phyloP scores from a whole-genome alignment of 1,140 invertebrate genomes.

The Plectus sambesii region DNA sequence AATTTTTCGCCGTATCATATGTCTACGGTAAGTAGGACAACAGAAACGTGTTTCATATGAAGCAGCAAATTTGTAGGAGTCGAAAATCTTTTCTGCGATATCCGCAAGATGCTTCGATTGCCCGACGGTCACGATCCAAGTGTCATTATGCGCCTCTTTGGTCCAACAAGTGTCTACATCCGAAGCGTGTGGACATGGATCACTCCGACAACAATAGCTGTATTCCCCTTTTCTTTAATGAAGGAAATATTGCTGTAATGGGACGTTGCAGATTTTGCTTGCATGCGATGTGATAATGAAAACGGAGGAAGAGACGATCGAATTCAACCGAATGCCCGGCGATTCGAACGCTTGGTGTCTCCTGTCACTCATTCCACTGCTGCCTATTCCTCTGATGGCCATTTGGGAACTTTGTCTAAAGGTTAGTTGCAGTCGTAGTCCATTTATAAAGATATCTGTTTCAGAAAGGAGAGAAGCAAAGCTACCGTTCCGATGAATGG shows the following conservation, averaged over 20 bases:
- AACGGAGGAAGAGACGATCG: too few species aligned
- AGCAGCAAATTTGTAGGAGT: slow-evolving; percentile 11
- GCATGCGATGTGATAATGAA: slow-evolving; percentile 5
- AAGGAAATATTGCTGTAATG: neutral
- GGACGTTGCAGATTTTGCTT: slow-evolving; percentile 10
- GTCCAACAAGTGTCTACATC: slow-evolving; percentile 13
- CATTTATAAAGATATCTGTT: slow-evolving; percentile 2
- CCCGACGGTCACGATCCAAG: neutral
- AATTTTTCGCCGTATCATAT: slow-evolving; percentile 13
- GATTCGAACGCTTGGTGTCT: slow-evolving; percentile 14
- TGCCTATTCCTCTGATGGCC: slow-evolving; percentile 9
- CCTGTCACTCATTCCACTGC: slow-evolving; percentile 9
- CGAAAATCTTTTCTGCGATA: slow-evolving; percentile 12
- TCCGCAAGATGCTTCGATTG: slow-evolving; percentile 12
- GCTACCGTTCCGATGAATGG: slow-evolving; percentile 6
- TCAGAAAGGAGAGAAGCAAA: slow-evolving; percentile 15
- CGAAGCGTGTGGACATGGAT: slow-evolving; percentile 8
- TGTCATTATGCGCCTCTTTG: slow-evolving; percentile 2
- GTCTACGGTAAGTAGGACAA: slow-evolving; percentile 13
- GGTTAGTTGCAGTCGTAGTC: slow-evolving; percentile 2
- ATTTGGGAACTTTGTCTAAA: slow-evolving; percentile 8
- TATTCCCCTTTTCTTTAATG: neutral
- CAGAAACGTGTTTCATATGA: neutral
- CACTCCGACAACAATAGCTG: slow-evolving; percentile 1
- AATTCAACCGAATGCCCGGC: slow-evolving; percentile 8